phyloP scores from a whole-genome alignment of 2,113 vertebrate species.

The Peromyscus californicus region DNA sequence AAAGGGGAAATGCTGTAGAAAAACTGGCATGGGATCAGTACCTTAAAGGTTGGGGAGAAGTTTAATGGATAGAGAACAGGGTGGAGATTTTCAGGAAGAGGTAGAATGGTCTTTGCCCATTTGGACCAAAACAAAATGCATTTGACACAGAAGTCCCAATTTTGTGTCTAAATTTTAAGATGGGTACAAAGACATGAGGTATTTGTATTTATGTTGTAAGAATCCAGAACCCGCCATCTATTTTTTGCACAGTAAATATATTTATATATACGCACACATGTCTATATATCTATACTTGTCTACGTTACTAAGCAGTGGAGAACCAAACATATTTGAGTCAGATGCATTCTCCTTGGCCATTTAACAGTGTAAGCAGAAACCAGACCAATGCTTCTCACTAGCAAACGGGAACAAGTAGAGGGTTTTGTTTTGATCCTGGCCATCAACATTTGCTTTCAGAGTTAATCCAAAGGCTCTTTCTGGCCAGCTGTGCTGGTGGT shows the following conservation, averaged over 20 bases:
- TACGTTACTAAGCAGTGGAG: background rate
- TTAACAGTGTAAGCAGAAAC: slow-evolving; percentile 31
- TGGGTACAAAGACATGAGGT: slow-evolving; percentile 12
- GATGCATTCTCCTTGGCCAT: slow-evolving; percentile 43
- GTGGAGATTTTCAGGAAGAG: background rate
- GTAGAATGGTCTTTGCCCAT: background rate
- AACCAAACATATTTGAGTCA: slow-evolving; percentile 33
- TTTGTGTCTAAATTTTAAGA: slow-evolving; percentile 41
- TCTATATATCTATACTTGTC: no score
- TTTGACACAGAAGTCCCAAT: background rate
- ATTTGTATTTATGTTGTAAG: background rate
- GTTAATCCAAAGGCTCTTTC: slow-evolving; percentile 40
- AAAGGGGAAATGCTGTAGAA: background rate
- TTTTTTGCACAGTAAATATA: background rate
- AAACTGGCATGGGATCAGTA: slow-evolving; percentile 35
- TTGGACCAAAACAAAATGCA: slow-evolving; percentile 27
- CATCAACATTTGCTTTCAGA: slow-evolving; percentile 43
- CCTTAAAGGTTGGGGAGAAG: slow-evolving; percentile 39
- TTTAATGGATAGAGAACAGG: slow-evolving; percentile 23
- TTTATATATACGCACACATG: background rate
- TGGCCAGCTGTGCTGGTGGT: background rate
- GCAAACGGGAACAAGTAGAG: background rate
- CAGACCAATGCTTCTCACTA: background rate
- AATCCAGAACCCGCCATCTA: background rate
- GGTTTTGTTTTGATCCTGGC: slow-evolving; percentile 45